phyloP scores from a whole-genome alignment of 2,797 vertebrate species.

The Falco novaeseelandiae region DNA sequence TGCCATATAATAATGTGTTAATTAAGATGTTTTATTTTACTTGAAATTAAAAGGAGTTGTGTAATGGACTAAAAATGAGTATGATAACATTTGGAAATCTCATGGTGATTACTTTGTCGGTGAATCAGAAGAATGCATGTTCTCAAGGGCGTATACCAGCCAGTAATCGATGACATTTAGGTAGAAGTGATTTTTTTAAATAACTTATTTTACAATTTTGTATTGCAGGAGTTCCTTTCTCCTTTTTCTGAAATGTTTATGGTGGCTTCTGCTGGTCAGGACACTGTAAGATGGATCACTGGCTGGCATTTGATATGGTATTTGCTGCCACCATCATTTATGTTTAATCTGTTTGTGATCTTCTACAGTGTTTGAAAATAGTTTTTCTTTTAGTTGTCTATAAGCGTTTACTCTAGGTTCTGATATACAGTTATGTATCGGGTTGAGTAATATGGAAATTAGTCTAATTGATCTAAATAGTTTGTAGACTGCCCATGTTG shows the following conservation, averaged over 20 bases:
- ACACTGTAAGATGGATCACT: not conserved
- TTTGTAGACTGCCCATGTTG: slow-evolving; percentile 42
- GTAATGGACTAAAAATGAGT: not conserved
- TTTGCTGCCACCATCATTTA: not conserved
- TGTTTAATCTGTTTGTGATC: not conserved
- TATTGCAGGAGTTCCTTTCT: not conserved
- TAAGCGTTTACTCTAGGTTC: not conserved
- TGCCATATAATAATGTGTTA: not conserved
- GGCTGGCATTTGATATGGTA: rapidly evolving
- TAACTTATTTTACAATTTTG: rapidly evolving
- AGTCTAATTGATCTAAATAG: slow-evolving; percentile 52
- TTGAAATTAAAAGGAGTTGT: not conserved
- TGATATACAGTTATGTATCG: not conserved
- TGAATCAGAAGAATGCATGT: not conserved
- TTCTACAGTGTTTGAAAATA: not conserved
- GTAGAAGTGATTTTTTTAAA: not conserved
- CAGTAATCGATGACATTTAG: not conserved
- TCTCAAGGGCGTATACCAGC: rapidly evolving
- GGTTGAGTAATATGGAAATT: slow-evolving; percentile 54
- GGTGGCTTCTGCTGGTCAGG: not conserved
- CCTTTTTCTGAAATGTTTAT: not conserved
- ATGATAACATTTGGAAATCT: not conserved
- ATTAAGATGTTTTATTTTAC: not conserved
- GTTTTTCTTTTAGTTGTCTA: not conserved
- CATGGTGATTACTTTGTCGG: not conserved